Evolutionary conservation across 2,888 invertebrate species (phyloP), one percentile per base, ranked within the genome.

Genomic region (Stenodera caucasica): DNA sequence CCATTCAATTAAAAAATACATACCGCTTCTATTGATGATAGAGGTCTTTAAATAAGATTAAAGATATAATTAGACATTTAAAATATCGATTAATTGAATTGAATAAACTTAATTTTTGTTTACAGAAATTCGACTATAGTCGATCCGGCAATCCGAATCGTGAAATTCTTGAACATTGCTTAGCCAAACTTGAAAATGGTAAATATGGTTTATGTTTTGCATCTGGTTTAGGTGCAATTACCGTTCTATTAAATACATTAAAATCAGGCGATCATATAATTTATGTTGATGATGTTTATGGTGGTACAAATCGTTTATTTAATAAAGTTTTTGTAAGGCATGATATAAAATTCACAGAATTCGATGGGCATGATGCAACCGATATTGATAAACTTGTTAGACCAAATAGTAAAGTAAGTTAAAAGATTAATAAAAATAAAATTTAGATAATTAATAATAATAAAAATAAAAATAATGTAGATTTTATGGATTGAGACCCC

Each of bases 81-180:
- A n/a, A n/a, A 4, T 29, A 29, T 29, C 29, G 29, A 6, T 29
- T 29, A 33, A 53, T 51, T 9, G 2, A 3, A 26, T 45, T 45
- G 15, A 8, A 9, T 49, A 35, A 33, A 29, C 30, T 18, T 9
- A 32, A 12, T 29, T 45, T 55, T 18, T 29, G 12, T 53, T n/a
- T 53, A 45, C 55, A 94, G 92, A 91, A 92, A 53, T 98, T 84
- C 80, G 96, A 96, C 70, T 98, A 98, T 79, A 90, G 93, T 0
- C 85, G 98, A 75, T 92, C 94, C 76, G 96, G 96, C 35, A 99
- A 99, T 82, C 98, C 99, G 26, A 92, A 95, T 0, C 85, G 98
- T 66, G 88, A 91, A 68, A 90, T 91, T 23, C 82, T 98, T 60
- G 97, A 99, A 81, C 84, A 87, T 69, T 94, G 95, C 75, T 80